These are phyloP conservation scores for Phengaris arion DNA, from an alignment of 2,888 invertebrate species.

Conservation along the genomic window DNA sequence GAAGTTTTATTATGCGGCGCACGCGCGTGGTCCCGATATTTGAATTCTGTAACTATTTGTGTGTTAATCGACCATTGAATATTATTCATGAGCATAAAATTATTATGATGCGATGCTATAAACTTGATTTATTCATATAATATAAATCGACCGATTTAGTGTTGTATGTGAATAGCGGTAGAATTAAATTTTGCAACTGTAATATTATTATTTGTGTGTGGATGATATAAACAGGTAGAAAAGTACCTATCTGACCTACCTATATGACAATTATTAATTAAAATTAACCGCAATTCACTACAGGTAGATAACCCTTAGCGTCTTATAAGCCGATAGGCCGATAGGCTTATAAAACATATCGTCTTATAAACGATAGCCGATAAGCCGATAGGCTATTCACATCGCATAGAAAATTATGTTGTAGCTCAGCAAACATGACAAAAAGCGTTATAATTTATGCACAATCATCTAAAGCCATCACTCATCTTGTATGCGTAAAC, in stretches of 20 bases:
- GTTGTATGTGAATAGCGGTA: neutral
- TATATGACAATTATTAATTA: no score
- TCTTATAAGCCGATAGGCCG: no score
- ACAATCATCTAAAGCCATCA: neutral
- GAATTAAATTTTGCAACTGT: neutral
- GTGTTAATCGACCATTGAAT: constrained; percentile 26
- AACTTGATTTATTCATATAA: constrained; percentile 4
- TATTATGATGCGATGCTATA: constrained; percentile 19
- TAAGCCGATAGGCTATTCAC: no score
- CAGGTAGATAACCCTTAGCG: no score
- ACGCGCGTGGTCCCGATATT: constrained; percentile 3
- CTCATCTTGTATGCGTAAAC: neutral
- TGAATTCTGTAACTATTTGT: constrained; percentile 23
- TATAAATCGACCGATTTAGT: neutral
- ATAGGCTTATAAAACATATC: no score
- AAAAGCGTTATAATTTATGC: constrained; percentile 1
- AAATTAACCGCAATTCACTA: no score
- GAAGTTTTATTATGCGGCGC: neutral
- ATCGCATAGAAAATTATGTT: no score
- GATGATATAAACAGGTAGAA: no score
- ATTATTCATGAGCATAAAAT: constrained; percentile 1
- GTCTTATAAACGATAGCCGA: no score
- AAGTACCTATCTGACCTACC: no score
- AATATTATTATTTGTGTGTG: neutral
- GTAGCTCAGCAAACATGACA: neutral